Evolutionary conservation across 2,888 invertebrate species (phyloP), one percentile per base, ranked within the genome.

Genomic region (Drosophila atripex): DNA sequence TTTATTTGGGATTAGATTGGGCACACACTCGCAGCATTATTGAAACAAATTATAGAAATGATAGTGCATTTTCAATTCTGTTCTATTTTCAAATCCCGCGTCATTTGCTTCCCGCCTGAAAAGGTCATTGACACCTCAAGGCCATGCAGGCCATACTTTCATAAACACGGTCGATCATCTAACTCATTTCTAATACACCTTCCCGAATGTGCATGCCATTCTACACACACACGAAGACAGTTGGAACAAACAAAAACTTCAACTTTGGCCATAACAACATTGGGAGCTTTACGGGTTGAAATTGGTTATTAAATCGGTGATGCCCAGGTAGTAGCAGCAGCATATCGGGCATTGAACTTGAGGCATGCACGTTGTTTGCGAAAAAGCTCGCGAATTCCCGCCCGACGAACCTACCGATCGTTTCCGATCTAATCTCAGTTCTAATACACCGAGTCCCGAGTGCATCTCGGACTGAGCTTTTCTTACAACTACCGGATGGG

Each of bases 261-360:
- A 16, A 66, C 39, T 65, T 63, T n/a, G 18, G 18, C 18, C 18
- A 18, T 18, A 18, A 18, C 18, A 38, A 46, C n/a, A n/a, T 30
- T 45, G 9, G 38, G 30, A 64, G 63, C 63, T 63, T 51, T 49
- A 38, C 1, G 38, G 9, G 56, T 11, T 9, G 1, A 28, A 28
- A 28, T 28, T 38, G 38, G 25, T 49, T 49, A 41, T 16, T 11
- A 9, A 18, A 41, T n/a, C 3, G 38, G 38, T 14, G 38, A 7
- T 8, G 39, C 1, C 18, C 39, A 9, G 16, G 8, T 47, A 39
- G 45, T 43, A 54, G 32, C 30, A 54, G 32, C 30, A 30, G 32
- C 35, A 30, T 45, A 64, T 64, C 69, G 69, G 73, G 23, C 69
- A 73, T 50, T 70, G 69, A 70, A 70, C 69, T 70, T 70, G 73